Evolutionary conservation across 2,113 vertebrate species (phyloP).

Genomic region (Indicator indicator): DNA sequence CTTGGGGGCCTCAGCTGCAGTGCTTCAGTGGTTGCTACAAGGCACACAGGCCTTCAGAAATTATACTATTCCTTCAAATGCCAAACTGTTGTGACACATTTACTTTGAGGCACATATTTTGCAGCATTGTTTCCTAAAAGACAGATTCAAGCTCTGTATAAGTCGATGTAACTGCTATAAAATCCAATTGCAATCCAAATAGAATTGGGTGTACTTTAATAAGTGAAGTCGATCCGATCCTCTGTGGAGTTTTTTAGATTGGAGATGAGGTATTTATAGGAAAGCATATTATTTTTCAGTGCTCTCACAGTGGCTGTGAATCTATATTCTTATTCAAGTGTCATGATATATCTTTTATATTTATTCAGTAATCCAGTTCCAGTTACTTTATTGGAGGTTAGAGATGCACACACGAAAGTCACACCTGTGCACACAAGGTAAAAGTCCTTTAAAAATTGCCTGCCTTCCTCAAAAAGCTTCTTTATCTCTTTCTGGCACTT

Average conservation of each 20-base stretch:
- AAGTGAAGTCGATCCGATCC: not conserved
- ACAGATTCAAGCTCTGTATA: not conserved
- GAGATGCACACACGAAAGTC: not conserved
- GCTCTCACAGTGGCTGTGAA: not conserved
- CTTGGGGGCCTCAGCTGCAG: not conserved
- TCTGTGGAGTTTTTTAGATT: not conserved
- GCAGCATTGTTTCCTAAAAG: not conserved
- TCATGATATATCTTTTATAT: not conserved
- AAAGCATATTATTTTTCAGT: not conserved
- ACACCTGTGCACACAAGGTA: not conserved
- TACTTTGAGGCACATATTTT: not conserved
- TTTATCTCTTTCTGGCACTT: not conserved
- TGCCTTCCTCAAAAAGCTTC: not conserved
- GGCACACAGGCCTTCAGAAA: not conserved
- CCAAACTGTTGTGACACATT: not conserved
- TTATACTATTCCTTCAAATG: not conserved
- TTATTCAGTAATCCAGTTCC: not conserved
- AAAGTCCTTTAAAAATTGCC: not conserved
- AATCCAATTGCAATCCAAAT: not conserved
- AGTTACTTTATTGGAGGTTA: not conserved
- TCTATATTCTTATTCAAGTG: not conserved
- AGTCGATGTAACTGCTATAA: not conserved
- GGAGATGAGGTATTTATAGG: not conserved
- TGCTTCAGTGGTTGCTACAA: not conserved
- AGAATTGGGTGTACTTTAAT: not conserved